Conservation (phyloP, 2,113 vertebrate species). For the Malurus cyaneus region DNA sequence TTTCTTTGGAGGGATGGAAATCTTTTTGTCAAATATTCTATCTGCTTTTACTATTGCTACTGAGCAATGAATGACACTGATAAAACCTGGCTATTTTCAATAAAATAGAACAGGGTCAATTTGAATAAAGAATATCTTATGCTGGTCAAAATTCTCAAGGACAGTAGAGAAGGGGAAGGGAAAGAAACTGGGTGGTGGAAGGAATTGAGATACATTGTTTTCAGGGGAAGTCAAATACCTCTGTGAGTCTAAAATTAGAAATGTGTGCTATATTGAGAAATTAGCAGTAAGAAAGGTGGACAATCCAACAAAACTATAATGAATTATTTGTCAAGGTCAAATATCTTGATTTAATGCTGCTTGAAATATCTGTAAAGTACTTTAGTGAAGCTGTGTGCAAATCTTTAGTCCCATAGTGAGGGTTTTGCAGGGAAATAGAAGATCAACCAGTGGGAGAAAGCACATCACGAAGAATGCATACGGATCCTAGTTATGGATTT, state of each 20-base stretch:
- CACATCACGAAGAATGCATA: not conserved
- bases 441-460: not conserved
- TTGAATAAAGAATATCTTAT: conserved; percentile 2
- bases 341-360: not conserved
- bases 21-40: not conserved
- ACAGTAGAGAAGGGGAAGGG: not conserved
- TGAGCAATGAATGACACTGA: not conserved
- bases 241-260: conserved; percentile 37
- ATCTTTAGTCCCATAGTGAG: not conserved
- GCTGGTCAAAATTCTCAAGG: not conserved
- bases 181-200: not conserved
- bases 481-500: not conserved
- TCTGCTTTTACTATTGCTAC: not conserved
- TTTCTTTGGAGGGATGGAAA: not conserved
- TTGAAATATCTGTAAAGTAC: not conserved
- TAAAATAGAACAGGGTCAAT: conserved; percentile 19
- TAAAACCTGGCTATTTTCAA: not conserved
- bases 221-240: not conserved
- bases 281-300: not conserved
- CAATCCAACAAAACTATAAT: not conserved
- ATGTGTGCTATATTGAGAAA: conserved; percentile 4
- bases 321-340: not conserved
- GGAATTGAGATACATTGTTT: not conserved
- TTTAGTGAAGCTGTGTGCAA: not conserved
- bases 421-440: not conserved